These are phyloP conservation scores for Platorchestia sp. DNA, from an alignment of 1,140 invertebrate species.

Conservation along the genomic window DNA sequence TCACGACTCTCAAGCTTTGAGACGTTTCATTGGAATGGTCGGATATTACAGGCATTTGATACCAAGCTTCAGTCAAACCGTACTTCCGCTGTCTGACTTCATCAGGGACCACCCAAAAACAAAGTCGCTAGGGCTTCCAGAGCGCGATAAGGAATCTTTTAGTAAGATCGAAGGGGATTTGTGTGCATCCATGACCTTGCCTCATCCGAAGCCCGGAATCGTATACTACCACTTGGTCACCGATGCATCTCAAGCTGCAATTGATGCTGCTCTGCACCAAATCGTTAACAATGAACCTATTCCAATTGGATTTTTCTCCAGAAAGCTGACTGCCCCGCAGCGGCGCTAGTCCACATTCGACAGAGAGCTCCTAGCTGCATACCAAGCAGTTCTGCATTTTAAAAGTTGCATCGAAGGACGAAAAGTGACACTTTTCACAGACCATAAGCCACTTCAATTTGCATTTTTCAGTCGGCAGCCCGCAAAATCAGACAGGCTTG, in stretches of 20 bases:
- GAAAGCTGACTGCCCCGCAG: constrained; percentile 3
- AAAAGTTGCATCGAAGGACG: neutral
- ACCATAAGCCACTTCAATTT: neutral
- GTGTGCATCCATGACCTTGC: too few species aligned
- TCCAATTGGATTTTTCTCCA: constrained; percentile 33
- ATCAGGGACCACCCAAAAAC: neutral
- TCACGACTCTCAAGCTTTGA: neutral
- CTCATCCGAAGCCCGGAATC: neutral
- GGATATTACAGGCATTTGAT: too few species aligned
- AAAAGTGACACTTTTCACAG: neutral
- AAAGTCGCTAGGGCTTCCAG: neutral
- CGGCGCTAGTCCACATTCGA: too few species aligned
- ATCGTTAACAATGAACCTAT: neutral
- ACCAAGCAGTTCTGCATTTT: constrained; percentile 26
- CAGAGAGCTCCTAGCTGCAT: too few species aligned
- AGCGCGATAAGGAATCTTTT: too few species aligned
- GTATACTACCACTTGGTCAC: too few species aligned
- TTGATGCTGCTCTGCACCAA: too few species aligned
- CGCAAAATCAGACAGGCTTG: neutral
- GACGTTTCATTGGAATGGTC: too few species aligned
- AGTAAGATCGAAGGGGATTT: too few species aligned
- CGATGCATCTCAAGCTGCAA: too few species aligned
- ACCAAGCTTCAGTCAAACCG: neutral
- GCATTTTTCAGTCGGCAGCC: neutral
- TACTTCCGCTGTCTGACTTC: neutral